These are phyloP conservation scores for Alsophila aescularia DNA, from an alignment of 2,888 invertebrate species.

Conservation along the genomic window DNA sequence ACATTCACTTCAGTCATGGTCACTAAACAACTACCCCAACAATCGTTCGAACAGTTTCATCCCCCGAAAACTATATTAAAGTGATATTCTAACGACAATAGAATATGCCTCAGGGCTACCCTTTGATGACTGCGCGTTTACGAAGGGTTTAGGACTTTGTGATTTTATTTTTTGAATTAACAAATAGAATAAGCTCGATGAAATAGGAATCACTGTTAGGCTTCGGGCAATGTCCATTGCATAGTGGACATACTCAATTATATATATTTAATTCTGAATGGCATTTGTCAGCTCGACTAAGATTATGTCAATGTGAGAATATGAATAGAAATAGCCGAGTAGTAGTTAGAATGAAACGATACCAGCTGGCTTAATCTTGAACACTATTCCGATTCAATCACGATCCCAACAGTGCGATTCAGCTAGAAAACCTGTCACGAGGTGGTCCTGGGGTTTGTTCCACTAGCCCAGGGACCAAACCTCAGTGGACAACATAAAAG, in stretches of 20 bases:
- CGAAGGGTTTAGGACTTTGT: neutral
- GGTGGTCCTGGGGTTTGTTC: too few relatives aligned
- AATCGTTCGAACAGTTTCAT: conserved; percentile 1
- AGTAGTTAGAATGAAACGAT: too few relatives aligned
- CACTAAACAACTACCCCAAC: neutral
- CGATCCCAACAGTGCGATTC: too few relatives aligned
- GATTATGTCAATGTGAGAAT: too few relatives aligned
- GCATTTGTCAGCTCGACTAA: too few relatives aligned
- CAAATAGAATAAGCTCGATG: neutral
- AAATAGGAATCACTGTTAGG: neutral
- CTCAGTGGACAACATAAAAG: too few relatives aligned
- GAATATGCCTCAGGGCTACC: conserved; percentile 20
- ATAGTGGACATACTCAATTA: neutral
- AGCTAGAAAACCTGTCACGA: too few relatives aligned
- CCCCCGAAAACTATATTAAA: conserved; percentile 12
- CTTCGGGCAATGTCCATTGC: conserved; percentile 2
- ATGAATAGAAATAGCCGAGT: too few relatives aligned
- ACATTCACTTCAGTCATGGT: neutral
- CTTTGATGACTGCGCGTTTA: conserved; percentile 16
- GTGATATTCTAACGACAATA: conserved; percentile 18
- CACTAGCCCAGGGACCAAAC: too few relatives aligned
- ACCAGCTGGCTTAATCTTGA: too few relatives aligned
- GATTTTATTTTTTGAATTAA: neutral
- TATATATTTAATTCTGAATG: too few relatives aligned
- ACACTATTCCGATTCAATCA: too few relatives aligned